phyloP scores from a whole-genome alignment of 2,113 vertebrate species.

The Chloebia gouldiae region DNA sequence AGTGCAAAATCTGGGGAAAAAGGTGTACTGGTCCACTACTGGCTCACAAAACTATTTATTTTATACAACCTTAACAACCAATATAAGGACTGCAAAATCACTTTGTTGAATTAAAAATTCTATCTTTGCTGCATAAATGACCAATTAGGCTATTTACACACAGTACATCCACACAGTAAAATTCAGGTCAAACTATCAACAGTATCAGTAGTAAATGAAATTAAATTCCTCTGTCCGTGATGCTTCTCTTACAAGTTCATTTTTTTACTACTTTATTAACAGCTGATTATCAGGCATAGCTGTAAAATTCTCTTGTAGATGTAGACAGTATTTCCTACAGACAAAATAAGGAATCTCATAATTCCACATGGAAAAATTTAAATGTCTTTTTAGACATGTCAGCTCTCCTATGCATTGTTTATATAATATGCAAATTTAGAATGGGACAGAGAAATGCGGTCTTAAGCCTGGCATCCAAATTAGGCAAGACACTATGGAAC shows the following conservation, averaged over 20 bases:
- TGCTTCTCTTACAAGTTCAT: not conserved
- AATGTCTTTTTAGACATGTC: not conserved
- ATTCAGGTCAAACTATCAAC: not conserved
- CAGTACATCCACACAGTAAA: not conserved
- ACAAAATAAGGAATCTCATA: not conserved
- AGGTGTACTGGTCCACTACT: not conserved
- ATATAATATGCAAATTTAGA: not conserved
- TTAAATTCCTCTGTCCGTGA: not conserved
- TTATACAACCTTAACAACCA: not conserved
- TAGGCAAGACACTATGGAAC: not conserved
- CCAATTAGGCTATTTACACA: not conserved
- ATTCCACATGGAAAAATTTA: not conserved
- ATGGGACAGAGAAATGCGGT: not conserved
- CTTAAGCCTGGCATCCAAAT: not conserved
- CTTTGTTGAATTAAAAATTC: not conserved
- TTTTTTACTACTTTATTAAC: not conserved
- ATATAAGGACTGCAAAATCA: not conserved
- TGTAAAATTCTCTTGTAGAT: not conserved
- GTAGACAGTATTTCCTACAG: not conserved
- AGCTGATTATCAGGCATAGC: not conserved
- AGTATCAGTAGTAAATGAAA: not conserved
- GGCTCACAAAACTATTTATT: not conserved
- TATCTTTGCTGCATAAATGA: not conserved
- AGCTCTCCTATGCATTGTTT: not conserved
- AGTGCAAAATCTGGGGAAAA: slow-evolving; percentile 81